Evolutionary conservation across 1,140 invertebrate species (phyloP), one percentile per base, ranked within the genome.

Genomic region (Apis dorsata): DNA sequence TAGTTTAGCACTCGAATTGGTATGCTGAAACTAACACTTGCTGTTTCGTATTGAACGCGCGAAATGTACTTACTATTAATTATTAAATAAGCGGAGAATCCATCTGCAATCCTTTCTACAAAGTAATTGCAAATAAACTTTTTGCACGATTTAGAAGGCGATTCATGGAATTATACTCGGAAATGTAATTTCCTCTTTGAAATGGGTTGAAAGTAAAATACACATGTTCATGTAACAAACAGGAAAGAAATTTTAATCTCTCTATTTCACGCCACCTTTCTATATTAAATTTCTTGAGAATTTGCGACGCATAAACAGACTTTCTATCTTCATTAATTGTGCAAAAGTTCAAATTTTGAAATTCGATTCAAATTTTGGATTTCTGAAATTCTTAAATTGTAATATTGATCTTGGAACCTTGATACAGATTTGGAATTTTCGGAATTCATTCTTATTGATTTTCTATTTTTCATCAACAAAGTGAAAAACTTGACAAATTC

Each of bases 171-270:
- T 15, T 53, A 1, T 12, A 3, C 12, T 34, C 9, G 34, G 7
- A 65, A 76, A 51, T 4, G 24, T n/a, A 28, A 44, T 77, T 66
- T 66, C 24, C 17, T 53, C 13, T 13, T 68, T 24, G 21, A n/a
- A 65, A 57, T n/a, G 65, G 49, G 44, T 75, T 15, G 15, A 28
- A 59, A 75, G 13, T 57, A 49, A 34, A 60, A 34, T 17, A 2
- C n/a, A 5, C 7, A 21, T 12, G 2, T 9, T 68, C 55, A 13
- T 28, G 62, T 75, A 75, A 75, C 19, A 59, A 1, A 24, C 34
- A n/a, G 28, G 13, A 77, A 24, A 70, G 49, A 80, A 77, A 77
- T 77, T 81, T 75, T 75, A 68, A 65, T 28, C 17, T 15, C 59
- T 60, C 75, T 21, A 60, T 60, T 44, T 44, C 53, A 24, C 65